Evolutionary conservation across 2,797 vertebrate species (phyloP).

Genomic region (Perdix hodgsoniae): DNA sequence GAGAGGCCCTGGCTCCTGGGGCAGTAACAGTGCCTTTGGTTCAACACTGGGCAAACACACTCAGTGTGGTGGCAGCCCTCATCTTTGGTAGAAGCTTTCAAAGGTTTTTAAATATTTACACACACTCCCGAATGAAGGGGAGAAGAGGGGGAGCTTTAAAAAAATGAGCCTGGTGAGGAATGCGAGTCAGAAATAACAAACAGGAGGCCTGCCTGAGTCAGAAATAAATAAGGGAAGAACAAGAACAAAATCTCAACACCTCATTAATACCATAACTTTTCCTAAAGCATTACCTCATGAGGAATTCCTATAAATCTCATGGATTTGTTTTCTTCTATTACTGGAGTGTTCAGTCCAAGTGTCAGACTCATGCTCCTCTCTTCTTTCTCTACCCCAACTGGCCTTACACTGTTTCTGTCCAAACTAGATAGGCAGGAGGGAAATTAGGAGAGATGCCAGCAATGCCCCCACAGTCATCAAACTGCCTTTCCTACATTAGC

Average conservation of each 20-base stretch:
- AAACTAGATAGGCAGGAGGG: background rate
- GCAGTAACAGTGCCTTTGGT: background rate
- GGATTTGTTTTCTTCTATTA: constrained; percentile 48
- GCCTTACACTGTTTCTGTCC: background rate
- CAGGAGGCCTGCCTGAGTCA: background rate
- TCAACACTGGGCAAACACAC: background rate
- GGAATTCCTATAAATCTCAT: constrained; percentile 52
- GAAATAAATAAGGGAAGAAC: constrained; percentile 42
- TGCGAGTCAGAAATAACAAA: constrained; percentile 42
- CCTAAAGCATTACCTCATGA: constrained; percentile 46
- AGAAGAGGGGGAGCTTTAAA: background rate
- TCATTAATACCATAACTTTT: constrained; percentile 55
- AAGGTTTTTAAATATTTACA: constrained; percentile 64
- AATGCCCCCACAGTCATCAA: background rate
- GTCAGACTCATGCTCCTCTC: background rate
- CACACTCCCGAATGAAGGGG: background rate
- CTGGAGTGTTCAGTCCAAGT: background rate
- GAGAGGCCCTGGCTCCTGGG: background rate
- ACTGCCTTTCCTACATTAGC: background rate
- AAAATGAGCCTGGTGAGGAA: constrained; percentile 31
- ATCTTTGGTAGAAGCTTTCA: constrained; percentile 3
- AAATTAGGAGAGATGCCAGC: background rate
- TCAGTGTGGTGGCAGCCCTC: background rate
- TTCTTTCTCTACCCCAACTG: background rate
- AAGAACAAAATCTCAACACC: constrained; percentile 50